A percentile compares a stretch with the other conserved stretches of the same genome.
Evolutionary conservation across 2,888 invertebrate genomes (phyloP).

Genomic region (Drosophila mimica): DNA sequence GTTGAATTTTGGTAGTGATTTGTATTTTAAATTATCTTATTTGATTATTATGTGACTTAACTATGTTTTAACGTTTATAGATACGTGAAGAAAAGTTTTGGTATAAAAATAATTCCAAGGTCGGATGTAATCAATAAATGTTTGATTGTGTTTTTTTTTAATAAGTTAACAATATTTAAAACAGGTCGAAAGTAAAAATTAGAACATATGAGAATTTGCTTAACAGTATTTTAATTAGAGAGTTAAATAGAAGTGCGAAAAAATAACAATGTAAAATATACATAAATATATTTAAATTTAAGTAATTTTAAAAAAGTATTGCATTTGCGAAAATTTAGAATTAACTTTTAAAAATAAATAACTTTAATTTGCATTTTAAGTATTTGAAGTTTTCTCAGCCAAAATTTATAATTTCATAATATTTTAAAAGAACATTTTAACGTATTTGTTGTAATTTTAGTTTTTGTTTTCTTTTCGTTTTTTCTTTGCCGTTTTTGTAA

Average conservation of each 20-base stretch:
- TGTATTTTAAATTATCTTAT: slow-evolving; percentile 24
- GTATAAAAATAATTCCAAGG: slow-evolving; percentile 15
- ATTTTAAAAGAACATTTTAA: neutral
- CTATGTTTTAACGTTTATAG: slow-evolving; percentile 1
- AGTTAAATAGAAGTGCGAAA: neutral
- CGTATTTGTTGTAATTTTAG: slow-evolving; percentile 3
- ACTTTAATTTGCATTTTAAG: slow-evolving; percentile 19
- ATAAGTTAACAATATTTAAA: slow-evolving; percentile 27
- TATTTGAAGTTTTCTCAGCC: slow-evolving; percentile 1
- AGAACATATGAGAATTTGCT: slow-evolving; percentile 48
- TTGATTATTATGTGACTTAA: slow-evolving; percentile 10
- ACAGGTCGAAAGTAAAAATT: slow-evolving; percentile 49
- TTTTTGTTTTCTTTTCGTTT: slow-evolving; percentile 12
- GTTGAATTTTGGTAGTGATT: slow-evolving; percentile 29
- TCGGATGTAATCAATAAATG: neutral
- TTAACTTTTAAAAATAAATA: slow-evolving; percentile 16
- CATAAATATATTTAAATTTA: slow-evolving; percentile 18
- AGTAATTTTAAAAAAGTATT: slow-evolving; percentile 42
- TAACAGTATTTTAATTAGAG: slow-evolving; percentile 25
- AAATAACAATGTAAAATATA: slow-evolving; percentile 27
- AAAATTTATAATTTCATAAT: neutral
- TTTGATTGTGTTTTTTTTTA: neutral
- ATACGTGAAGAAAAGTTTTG: slow-evolving; percentile 17
- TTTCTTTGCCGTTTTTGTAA: slow-evolving; percentile 27
- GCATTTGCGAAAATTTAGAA: slow-evolving; percentile 37